Percentiles rank a stretch among this genome's conserved stretches.
Evolutionary conservation across 2,888 invertebrate genomes (phyloP).

Genomic region (Xanthorhoe spadicearia): DNA sequence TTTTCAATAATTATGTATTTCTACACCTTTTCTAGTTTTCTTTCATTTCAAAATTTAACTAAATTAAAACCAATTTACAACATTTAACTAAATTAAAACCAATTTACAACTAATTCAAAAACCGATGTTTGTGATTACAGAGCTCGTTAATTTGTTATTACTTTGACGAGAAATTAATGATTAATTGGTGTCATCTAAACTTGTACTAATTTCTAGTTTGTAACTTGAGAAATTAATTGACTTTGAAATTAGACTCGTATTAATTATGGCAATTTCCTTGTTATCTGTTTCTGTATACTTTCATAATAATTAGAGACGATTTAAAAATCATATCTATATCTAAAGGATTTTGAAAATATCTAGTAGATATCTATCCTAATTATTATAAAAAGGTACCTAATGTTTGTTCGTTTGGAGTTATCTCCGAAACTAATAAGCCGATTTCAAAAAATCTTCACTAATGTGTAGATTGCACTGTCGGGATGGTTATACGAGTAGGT

Average conservation of each 20-base stretch:
- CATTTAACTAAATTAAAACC: slow-evolving; percentile 25
- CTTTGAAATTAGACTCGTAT: slow-evolving; percentile 7
- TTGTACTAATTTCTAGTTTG: slow-evolving; percentile 6
- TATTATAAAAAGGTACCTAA: too few relatives aligned
- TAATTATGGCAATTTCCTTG: neutral
- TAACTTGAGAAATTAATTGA: slow-evolving; percentile 1
- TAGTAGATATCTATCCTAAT: too few relatives aligned
- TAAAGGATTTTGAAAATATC: too few relatives aligned
- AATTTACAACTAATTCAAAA: slow-evolving; percentile 26
- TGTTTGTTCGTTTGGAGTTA: too few relatives aligned
- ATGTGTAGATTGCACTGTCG: too few relatives aligned
- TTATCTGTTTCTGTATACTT: neutral
- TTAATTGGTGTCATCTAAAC: slow-evolving; percentile 14
- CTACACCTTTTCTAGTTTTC: too few relatives aligned
- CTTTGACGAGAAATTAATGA: slow-evolving; percentile 16
- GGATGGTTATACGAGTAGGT: too few relatives aligned
- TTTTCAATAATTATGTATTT: too few relatives aligned
- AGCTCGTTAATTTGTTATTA: slow-evolving; percentile 1
- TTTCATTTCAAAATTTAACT: neutral
- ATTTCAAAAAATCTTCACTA: too few relatives aligned
- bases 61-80: slow-evolving; percentile 32
- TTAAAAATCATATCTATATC: too few relatives aligned
- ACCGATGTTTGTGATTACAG: slow-evolving; percentile 26
- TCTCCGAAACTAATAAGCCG: too few relatives aligned
- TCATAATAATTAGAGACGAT: neutral